Evolutionary conservation across 2,113 vertebrate species (phyloP), one percentile per base, ranked within the genome.

Genomic region (Oryzias melastigma): DNA sequence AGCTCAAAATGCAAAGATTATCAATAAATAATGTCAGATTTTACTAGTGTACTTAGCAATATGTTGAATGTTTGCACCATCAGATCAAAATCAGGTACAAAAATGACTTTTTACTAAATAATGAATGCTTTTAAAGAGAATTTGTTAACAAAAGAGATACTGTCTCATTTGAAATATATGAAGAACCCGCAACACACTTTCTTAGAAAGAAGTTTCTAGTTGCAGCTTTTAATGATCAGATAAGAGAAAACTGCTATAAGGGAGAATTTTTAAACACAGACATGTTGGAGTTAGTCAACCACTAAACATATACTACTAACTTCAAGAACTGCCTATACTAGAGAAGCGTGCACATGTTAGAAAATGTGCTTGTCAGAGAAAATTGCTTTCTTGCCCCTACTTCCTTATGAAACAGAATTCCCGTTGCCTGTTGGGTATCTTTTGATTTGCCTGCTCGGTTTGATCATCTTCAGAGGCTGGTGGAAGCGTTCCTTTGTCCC

Each of bases 301-400:
- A 71, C 65, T 75, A 77, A 75, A 75, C 55, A 74, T 71, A 22
- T 22, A 22, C 54, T 18, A 48, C 49, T 3, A 63, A 58, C 14
- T 56, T 20, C 14, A 55, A 41, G 50, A 70, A 59, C 64, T 59
- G 58, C 56, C 44, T 52, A 50, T 74, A 66, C 42, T 59, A 10
- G 24, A 60, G 19, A 49, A 15, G 49, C 35, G 35, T 62, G 48
- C 52, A 52, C 8, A 61, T 53, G 45, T 58, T 7, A 54, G 50
- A 44, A 74, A 75, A 60, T 50, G 27, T 50, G 10, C 14, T 22
- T 40, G 40, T 48, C 68, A 62, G 42, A n/a, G 42, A 65, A 68
- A 56, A 59, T 10, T 4, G 19, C 10, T 47, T 20, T 41, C 13
- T 50, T 51, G 60, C 51, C 65, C 19, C 10, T 25, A 29, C 43